Percentiles rank a stretch among this genome's conserved stretches.
Evolutionary conservation across 92 coral and sea anemone genomes (phyloP).

Genomic region (Pocillopora grandis): DNA sequence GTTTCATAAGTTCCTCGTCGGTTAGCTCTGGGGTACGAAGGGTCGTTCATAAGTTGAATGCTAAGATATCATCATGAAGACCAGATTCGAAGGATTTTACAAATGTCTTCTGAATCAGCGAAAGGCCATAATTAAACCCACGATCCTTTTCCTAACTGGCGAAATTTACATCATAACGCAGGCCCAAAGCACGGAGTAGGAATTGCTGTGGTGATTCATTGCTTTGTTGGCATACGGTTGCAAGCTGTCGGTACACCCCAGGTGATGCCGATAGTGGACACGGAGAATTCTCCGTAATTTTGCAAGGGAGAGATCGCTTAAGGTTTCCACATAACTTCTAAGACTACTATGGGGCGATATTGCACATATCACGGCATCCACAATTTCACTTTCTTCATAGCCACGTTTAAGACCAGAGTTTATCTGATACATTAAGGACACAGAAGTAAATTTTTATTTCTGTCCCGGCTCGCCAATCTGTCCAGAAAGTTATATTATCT

Average conservation of each 20-base stretch:
- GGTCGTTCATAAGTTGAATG: constrained; percentile 27
- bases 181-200: constrained; percentile 47
- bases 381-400: constrained; percentile 47
- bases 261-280: constrained; percentile 25
- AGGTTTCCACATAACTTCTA: constrained; percentile 52
- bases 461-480: constrained; percentile 62
- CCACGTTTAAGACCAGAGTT: constrained; percentile 61
- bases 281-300: constrained; percentile 38
- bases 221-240: constrained; percentile 37
- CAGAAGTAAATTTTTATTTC: constrained; percentile 42
- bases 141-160: constrained; percentile 73
- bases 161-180: constrained; percentile 58
- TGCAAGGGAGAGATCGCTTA: constrained; percentile 47
- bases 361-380: constrained; percentile 48
- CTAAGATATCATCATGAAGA: constrained; percentile 47
- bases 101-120: constrained; percentile 58
- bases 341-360: constrained; percentile 60
- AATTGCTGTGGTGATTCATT: constrained; percentile 53
- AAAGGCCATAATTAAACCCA: constrained; percentile 59
- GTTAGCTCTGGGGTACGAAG: constrained; percentile 23
- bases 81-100: constrained; percentile 62
- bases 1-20: constrained; percentile 59
- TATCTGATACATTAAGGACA: constrained; percentile 51
- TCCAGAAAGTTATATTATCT: constrained; percentile 45
- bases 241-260: constrained; percentile 37